phyloP scores from a whole-genome alignment of 2,888 invertebrate genomes.

The Caenorhabditis sp. region DNA sequence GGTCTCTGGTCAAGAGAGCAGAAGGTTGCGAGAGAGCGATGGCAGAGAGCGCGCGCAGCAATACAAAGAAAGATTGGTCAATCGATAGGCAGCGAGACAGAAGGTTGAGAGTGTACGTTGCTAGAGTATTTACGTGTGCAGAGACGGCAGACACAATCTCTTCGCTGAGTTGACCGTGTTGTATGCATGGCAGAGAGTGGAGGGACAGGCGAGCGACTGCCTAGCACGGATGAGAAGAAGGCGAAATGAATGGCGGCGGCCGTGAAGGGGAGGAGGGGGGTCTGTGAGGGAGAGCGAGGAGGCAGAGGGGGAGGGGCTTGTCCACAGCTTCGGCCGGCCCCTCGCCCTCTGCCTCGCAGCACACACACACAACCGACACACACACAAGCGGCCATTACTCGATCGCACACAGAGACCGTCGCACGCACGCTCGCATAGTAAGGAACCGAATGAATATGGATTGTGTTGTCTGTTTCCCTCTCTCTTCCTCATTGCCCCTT shows the following conservation, averaged over 20 bases:
- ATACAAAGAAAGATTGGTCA: background rate
- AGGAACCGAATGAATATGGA: constrained; percentile 23
- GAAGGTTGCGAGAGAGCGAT: constrained; percentile 14
- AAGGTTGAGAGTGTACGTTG: constrained; percentile 8
- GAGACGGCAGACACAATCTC: constrained; percentile 6
- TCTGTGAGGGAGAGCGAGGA: constrained; percentile 23
- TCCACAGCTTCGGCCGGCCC: constrained; percentile 53
- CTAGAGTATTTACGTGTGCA: background rate
- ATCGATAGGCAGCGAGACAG: constrained; percentile 17
- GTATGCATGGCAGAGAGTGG: constrained; percentile 48
- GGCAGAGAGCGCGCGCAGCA: constrained; percentile 14
- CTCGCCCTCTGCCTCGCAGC: constrained; percentile 37
- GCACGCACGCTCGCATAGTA: constrained; percentile 27
- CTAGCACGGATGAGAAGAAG: constrained; percentile 55
- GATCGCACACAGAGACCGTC: constrained; percentile 16
- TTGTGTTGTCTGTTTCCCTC: constrained; percentile 18
- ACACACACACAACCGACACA: constrained; percentile 25
- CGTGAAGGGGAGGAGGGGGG: constrained; percentile 28
- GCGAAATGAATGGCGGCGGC: constrained; percentile 62
- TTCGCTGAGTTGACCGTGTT: constrained; percentile 19
- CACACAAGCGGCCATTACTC: constrained; percentile 26
- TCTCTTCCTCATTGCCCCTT: constrained; percentile 8
- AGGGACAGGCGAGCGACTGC: constrained; percentile 44
- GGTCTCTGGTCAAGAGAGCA: constrained; percentile 5
- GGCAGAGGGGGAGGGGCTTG: constrained; percentile 52